phyloP scores from a whole-genome alignment of 2,888 invertebrate genomes.

The Sepioteuthis lessoniana region DNA sequence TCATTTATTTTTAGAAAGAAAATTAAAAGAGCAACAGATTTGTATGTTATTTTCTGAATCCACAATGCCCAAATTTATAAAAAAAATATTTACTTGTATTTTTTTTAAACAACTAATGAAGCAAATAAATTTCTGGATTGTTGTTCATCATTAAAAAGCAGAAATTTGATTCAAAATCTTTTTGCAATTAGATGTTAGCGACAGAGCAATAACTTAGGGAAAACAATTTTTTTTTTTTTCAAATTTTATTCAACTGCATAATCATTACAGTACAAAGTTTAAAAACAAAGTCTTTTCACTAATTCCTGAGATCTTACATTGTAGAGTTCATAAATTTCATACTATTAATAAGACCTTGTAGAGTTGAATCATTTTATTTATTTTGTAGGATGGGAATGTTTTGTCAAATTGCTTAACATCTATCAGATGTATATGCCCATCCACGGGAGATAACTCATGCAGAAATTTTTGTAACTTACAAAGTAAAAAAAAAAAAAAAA shows the following conservation, averaged over 20 bases:
- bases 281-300: too few species aligned
- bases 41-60: not conserved
- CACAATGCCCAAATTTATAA: not conserved
- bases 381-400: not conserved
- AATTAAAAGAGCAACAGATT: not conserved
- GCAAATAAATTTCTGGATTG: not conserved
- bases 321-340: not conserved
- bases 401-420: not conserved
- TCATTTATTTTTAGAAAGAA: too few species aligned
- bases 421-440: not conserved
- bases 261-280: too few species aligned
- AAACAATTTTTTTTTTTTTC: too few species aligned
- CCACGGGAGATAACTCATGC: not conserved
- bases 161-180: not conserved
- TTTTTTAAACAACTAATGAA: not conserved
- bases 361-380: not conserved
- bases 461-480: not conserved
- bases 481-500: not conserved
- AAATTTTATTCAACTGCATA: too few species aligned
- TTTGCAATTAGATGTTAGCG: not conserved
- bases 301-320: not conserved
- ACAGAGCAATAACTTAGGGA: not conserved
- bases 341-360: not conserved
- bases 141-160: not conserved
- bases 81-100: not conserved